Evolutionary conservation across 1,140 invertebrate genomes (phyloP).

Genomic region (Pantala flavescens): DNA sequence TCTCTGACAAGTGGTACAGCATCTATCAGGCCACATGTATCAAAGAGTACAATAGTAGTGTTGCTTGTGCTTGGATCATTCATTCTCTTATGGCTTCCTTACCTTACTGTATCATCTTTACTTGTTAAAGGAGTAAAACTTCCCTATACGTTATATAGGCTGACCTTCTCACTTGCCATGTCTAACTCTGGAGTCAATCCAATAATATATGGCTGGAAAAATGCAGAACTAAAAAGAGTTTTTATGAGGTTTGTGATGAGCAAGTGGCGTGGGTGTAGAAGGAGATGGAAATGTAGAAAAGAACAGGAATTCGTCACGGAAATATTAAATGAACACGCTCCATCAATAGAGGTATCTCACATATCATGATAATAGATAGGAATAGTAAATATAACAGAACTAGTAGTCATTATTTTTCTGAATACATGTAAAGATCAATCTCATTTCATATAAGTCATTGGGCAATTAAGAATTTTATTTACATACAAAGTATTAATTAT

Average conservation of each 20-base stretch:
- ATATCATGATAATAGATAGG: too few relatives aligned
- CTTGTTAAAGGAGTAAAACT: slow-evolving; percentile 2
- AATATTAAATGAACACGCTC: too few relatives aligned
- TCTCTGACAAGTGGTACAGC: background rate
- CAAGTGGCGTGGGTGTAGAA: background rate
- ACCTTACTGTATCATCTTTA: slow-evolving; percentile 49
- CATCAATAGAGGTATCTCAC: too few relatives aligned
- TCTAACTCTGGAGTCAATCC: slow-evolving; percentile 66
- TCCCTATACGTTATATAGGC: slow-evolving; percentile 52
- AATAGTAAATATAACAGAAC: too few relatives aligned
- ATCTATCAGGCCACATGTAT: background rate
- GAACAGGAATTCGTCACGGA: too few relatives aligned
- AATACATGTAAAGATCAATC: too few relatives aligned
- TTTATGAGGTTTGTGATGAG: slow-evolving; percentile 32
- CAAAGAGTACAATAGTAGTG: slow-evolving; percentile 40
- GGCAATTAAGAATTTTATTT: too few relatives aligned
- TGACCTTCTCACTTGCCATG: slow-evolving; percentile 57
- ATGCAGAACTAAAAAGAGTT: slow-evolving; percentile 55
- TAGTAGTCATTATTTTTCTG: too few relatives aligned
- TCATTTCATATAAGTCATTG: too few relatives aligned
- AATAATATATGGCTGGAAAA: slow-evolving; percentile 72
- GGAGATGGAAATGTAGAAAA: too few relatives aligned
- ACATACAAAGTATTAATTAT: too few relatives aligned
- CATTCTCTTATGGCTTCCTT: slow-evolving; percentile 64
- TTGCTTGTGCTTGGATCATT: slow-evolving; percentile 61